Conservation (phyloP, 2,113 vertebrate species). For the Ornithorhynchus anatinus region DNA sequence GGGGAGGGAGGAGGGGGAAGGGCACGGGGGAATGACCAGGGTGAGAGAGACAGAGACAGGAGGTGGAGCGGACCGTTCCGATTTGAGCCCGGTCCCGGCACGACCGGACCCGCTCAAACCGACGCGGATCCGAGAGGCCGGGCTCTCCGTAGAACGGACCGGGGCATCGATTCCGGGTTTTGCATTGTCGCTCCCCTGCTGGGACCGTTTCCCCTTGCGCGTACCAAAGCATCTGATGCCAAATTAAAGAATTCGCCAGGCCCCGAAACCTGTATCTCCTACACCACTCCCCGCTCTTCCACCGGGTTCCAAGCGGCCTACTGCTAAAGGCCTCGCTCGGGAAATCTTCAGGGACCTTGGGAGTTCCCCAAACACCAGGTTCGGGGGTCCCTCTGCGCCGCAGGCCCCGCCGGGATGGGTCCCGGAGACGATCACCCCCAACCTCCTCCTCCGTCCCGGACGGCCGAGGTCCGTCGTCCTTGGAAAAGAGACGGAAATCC, state of each 20-base stretch:
- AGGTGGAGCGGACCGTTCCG: slow-evolving; percentile 65
- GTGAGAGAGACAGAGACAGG: slow-evolving; percentile 25
- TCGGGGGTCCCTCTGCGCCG: too few relatives aligned
- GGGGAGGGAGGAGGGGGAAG: slow-evolving; percentile 24
- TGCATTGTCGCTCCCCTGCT: slow-evolving; percentile 43
- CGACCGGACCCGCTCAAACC: slow-evolving; percentile 45
- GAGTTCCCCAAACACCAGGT: too few relatives aligned
- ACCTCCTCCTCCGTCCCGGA: too few relatives aligned
- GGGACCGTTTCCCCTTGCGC: neutral
- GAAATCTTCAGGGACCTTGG: neutral
- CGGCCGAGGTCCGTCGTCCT: too few relatives aligned
- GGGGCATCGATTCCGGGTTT: slow-evolving; percentile 27
- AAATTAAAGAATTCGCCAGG: slow-evolving; percentile 31
- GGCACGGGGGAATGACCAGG: neutral
- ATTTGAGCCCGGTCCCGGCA: slow-evolving; percentile 59
- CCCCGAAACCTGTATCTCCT: neutral
- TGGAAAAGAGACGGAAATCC: too few relatives aligned
- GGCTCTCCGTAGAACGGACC: slow-evolving; percentile 40
- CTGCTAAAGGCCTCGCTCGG: neutral
- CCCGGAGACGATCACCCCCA: too few relatives aligned
- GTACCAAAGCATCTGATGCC: slow-evolving; percentile 10
- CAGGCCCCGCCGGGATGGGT: too few relatives aligned
- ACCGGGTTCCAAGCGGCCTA: neutral
- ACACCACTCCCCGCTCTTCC: neutral
- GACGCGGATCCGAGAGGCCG: slow-evolving; percentile 28